Evolutionary conservation across 2,888 invertebrate species (phyloP).

Genomic region (Apamea sordens): DNA sequence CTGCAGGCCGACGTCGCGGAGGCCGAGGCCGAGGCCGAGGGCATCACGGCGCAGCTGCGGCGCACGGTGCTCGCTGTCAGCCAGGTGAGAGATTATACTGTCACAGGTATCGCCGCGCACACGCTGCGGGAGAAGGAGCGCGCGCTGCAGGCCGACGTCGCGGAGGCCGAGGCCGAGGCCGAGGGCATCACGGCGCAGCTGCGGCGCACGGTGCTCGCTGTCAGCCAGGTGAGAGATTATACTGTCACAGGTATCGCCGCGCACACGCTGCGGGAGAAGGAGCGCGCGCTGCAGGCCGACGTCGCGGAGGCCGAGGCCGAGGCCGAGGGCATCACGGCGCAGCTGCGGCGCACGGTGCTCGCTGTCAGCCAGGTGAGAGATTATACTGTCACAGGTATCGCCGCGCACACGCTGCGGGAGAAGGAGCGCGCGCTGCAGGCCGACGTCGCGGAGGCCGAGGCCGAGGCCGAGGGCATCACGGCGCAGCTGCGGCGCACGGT

Average conservation of each 20-base stretch:
- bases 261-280: conserved; percentile 94
- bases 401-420: conserved; percentile 93
- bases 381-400: too few relatives aligned
- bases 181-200: conserved; percentile 89
- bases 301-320: conserved; percentile 66
- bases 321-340: conserved; percentile 82
- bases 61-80: conserved; percentile 92
- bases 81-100: too few relatives aligned
- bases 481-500: conserved; percentile 94
- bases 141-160: conserved; percentile 91
- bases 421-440: conserved; percentile 95
- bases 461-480: conserved; percentile 77
- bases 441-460: conserved; percentile 68
- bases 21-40: conserved; percentile 73
- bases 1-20: conserved; percentile 90
- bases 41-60: conserved; percentile 90
- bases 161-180: conserved; percentile 68
- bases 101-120: conserved; percentile 93
- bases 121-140: conserved; percentile 95
- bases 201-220: conserved; percentile 93
- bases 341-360: conserved; percentile 94
- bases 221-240: too few relatives aligned
- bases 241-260: too few relatives aligned
- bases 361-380: conserved; percentile 67
- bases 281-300: conserved; percentile 93